Base-by-base conservation (phyloP, 2,888 invertebrate genomes). In the Nomada fabriciana region DNA sequence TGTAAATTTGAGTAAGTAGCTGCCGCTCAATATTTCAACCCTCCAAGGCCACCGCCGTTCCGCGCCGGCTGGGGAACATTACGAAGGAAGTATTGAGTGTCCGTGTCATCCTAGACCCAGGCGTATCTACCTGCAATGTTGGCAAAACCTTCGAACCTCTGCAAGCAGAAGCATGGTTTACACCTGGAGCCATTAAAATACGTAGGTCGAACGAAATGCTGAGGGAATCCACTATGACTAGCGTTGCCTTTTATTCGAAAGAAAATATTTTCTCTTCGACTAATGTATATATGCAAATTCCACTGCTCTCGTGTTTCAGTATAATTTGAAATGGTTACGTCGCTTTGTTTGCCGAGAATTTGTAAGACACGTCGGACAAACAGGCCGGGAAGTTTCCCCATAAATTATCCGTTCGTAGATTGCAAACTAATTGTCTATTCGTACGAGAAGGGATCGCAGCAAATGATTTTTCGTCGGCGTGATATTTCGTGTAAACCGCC, bases 51-150 rank as follows among this genome's bases (percentile, higher is more conserved):
- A 20, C n/a, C 20, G 53, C 20, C 43, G 43, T 50, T 15, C 36
- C 36, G 36, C 36, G 60, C 18, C 43, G 13, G 25, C 18, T 5
- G 47, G 55, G 25, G 43, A 29, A 47, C 61, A 50, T 59, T 55
- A 18, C 25, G 25, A 42, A 29, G 50, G 36, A 15, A 10, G 80
- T 79, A 80, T 80, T 59, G 72, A 59, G 72, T 80, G 68, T 80
- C 80, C 23, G 80, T 63, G 80, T 68, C 61, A 80, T 72, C 80
- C 80, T 79, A 80, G 80, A 80, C 79, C 65, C 47, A 5, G 29
- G 18, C 29, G 36, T 50, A 50, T 65, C 75, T 81, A 70, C 70
- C 74, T 80, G 75, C 65, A 15, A 63, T 47, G 61, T 65, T 57
- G 59, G 25, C 23, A 59, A 76, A 81, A 81, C 50, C 65, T 68